Evolutionary conservation across 2,113 vertebrate genomes (phyloP).

Genomic region (Notechis scutatus): DNA sequence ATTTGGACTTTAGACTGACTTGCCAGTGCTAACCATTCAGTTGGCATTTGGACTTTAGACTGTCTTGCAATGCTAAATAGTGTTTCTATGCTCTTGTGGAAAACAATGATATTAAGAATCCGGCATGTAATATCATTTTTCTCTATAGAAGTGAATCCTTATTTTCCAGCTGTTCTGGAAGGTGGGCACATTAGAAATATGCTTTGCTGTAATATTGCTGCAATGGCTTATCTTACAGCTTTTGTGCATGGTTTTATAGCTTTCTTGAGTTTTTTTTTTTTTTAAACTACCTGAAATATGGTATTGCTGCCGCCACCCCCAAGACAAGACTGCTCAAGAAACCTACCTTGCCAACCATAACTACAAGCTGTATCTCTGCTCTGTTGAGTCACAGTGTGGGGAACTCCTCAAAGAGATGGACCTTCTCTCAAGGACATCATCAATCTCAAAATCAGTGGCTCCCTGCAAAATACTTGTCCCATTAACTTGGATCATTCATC

Average conservation of each 20-base stretch:
- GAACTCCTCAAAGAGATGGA: constrained; percentile 50
- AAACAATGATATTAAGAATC: not conserved
- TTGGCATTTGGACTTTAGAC: not conserved
- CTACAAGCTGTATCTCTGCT: constrained; percentile 47
- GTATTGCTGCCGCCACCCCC: not conserved
- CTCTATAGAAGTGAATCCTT: not conserved
- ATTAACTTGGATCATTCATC: not conserved
- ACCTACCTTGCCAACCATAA: constrained; percentile 43
- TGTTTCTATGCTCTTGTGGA: not conserved
- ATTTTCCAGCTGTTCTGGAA: not conserved
- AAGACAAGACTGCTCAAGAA: constrained; percentile 18
- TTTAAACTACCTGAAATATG: not conserved
- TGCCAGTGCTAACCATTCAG: not conserved
- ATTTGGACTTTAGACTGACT: not conserved
- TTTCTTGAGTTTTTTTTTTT: not conserved
- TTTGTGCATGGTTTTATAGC: not conserved
- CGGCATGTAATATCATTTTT: not conserved
- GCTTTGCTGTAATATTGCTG: not conserved
- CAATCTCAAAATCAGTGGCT: constrained; percentile 65
- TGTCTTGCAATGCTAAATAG: not conserved
- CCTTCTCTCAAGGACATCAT: constrained; percentile 59
- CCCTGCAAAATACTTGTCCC: constrained; percentile 60
- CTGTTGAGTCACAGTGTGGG: not conserved
- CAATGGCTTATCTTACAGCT: not conserved
- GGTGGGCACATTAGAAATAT: not conserved